Base-by-base conservation (phyloP, 1,140 invertebrate genomes). In the Drosophila bipectinata region DNA sequence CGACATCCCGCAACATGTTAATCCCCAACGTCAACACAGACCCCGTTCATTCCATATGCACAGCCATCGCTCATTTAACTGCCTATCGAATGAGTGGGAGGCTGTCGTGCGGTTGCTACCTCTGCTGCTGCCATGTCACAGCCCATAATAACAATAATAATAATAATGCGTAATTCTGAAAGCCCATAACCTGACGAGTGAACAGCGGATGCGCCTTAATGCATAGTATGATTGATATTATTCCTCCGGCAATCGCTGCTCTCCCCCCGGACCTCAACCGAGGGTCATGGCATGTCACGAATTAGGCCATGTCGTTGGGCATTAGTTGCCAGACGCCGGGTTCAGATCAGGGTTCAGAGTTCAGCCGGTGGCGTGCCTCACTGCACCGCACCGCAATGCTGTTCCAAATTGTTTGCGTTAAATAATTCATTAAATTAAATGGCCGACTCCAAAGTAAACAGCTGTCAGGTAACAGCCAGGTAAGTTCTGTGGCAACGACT, bases 371-470 rank as follows among this genome's bases (percentile, higher is more conserved):
- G 18, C 34, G 34, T 37, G 34, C 4, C 12, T 18, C 41, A 49
- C 24, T 26, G 14, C 48, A 49, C 48, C 21, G 41, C n/a, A 44
- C 41, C 5, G 41, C 41, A 14, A 14, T 48, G 66, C 63, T 4
- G 26, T 10, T 8, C 26, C n/a, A 58, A 72, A 73, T 73, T 73
- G 57, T 49, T 24, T 57, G 71, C 30, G 34, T 74, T 74, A 74
- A 74, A 64, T 74, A 74, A 74, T 74, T 32, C 59, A 74, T 74
- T 74, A 74, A 74, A 72, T 64, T 74, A 47, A 72, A 74, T 74
- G 71, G 34, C 26, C 59, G 52, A 57, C 30, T 37, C 4, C 41
- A 51, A 30, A 56, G 45, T 44, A 72, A 74, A 74, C 60, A 74
- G 59, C 32, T 74, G 45, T 18, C 60, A 74, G 60, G 59, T 53